phyloP scores from a whole-genome alignment of 2,888 invertebrate species.

The Pilophorus perplexus region DNA sequence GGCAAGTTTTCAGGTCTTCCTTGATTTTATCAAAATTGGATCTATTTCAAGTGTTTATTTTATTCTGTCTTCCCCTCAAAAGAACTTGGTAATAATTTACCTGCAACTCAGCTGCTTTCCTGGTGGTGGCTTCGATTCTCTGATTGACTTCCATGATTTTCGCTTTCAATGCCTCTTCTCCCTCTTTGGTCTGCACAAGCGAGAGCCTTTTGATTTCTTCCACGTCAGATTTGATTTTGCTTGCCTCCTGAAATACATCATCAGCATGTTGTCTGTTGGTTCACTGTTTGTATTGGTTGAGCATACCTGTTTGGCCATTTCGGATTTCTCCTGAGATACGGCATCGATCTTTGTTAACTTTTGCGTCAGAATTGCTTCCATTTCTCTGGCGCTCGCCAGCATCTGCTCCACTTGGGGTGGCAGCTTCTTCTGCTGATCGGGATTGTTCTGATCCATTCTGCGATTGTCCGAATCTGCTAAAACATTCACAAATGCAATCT shows the following conservation, averaged over 20 bases:
- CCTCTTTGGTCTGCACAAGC: conserved; percentile 19
- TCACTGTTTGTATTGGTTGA: no score
- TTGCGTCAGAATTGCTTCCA: conserved; percentile 20
- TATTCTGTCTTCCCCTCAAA: no score
- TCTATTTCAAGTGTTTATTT: no score
- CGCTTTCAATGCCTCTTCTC: conserved; percentile 24
- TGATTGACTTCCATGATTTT: conserved; percentile 36
- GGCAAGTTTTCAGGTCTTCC: no score
- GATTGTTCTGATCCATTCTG: conserved; percentile 2
- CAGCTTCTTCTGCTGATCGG: not conserved
- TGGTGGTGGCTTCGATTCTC: conserved; percentile 24
- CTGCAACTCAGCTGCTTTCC: conserved; percentile 32
- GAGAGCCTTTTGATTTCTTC: conserved; percentile 34
- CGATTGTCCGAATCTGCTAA: not conserved
- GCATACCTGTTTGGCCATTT: conserved; percentile 35
- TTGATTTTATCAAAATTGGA: no score
- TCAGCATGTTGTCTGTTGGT: no score
- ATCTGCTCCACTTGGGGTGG: conserved; percentile 30
- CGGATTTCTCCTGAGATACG: conserved; percentile 28
- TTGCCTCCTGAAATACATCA: no score
- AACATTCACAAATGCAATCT: no score
- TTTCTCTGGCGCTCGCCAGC: conserved; percentile 30
- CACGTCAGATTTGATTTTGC: conserved; percentile 30
- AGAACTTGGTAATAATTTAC: no score
- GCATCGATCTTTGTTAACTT: conserved; percentile 25